A percentile compares a stretch with the other conserved stretches of the same genome.
Conservation (phyloP, 1,140 invertebrate genomes). For the Ceratina japonica region DNA sequence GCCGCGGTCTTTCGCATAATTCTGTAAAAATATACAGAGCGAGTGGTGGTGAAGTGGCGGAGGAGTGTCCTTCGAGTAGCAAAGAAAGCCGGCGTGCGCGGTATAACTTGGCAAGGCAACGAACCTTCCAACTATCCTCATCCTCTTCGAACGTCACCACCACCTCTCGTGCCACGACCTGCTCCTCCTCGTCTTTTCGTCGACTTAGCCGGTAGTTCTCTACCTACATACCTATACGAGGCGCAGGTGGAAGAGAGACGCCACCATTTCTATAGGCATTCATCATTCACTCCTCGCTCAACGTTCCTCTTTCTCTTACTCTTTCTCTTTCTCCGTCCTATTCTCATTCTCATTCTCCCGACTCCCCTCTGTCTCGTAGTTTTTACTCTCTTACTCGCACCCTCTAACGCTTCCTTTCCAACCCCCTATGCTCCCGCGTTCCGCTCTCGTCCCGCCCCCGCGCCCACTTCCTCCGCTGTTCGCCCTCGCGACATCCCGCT, state of each 20-base stretch:
- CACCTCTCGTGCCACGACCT: conserved; percentile 49
- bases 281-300: conserved; percentile 68
- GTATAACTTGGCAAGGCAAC: conserved; percentile 56
- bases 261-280: conserved; percentile 71
- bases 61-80: conserved; percentile 33
- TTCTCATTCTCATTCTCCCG: background rate
- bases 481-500: conserved; percentile 12
- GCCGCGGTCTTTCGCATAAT: conserved; percentile 49
- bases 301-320: conserved; percentile 34
- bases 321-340: background rate
- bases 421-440: conserved; percentile 40
- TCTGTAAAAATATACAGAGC: conserved; percentile 45
- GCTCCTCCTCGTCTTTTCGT: conserved; percentile 56
- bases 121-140: conserved; percentile 49
- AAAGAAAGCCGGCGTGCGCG: conserved; percentile 43
- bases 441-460: conserved; percentile 35
- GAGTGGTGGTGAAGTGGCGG: conserved; percentile 43
- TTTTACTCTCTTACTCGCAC: background rate
- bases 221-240: conserved; percentile 44
- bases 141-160: conserved; percentile 38
- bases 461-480: conserved; percentile 42
- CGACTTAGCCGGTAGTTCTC: conserved; percentile 57
- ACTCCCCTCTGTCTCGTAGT: background rate
- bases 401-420: background rate
- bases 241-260: conserved; percentile 59